Evolutionary conservation across 2,888 invertebrate genomes (phyloP).

Genomic region (Scaptodrosophila latifasciaeformis): DNA sequence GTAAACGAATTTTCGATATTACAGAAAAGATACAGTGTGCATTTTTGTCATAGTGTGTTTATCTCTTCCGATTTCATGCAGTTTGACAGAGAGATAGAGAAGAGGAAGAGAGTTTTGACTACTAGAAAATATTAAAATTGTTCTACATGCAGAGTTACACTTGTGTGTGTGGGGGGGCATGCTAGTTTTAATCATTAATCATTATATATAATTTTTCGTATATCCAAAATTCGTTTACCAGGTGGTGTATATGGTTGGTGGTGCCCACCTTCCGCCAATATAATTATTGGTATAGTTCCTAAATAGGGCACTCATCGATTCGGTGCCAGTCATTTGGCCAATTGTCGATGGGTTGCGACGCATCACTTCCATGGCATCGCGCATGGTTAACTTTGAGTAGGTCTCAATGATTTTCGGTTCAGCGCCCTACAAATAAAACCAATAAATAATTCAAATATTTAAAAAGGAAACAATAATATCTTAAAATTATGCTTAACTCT

Average conservation of each 20-base stretch:
- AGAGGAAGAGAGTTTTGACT: constrained; percentile 18
- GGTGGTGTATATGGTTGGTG: constrained; percentile 76
- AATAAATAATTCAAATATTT: too few species aligned
- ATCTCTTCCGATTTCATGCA: too few species aligned
- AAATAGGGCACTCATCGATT: constrained; percentile 93
- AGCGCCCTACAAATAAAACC: constrained; percentile 77
- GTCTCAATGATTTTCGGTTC: constrained; percentile 96
- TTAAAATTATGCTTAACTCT: too few species aligned
- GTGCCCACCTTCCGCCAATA: constrained; percentile 87
- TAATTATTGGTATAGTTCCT: constrained; percentile 90
- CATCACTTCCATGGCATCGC: constrained; percentile 95
- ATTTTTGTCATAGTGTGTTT: too few species aligned
- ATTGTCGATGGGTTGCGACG: constrained; percentile 90
- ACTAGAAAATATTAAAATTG: too few species aligned
- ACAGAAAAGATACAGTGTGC: too few species aligned
- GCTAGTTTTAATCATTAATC: background rate
- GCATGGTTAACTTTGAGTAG: constrained; percentile 93
- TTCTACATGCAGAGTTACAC: background rate
- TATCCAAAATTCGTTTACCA: constrained; percentile 77
- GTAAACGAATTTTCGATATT: constrained; percentile 74
- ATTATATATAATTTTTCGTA: constrained; percentile 27
- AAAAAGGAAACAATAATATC: too few species aligned
- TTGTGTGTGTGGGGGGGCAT: background rate
- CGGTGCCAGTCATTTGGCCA: constrained; percentile 90
- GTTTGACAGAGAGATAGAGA: constrained; percentile 13